A percentile compares a stretch with the other conserved stretches of the same genome.
phyloP scores from a whole-genome alignment of 1,140 invertebrate species.

The Parasteatoda tepidariorum region DNA sequence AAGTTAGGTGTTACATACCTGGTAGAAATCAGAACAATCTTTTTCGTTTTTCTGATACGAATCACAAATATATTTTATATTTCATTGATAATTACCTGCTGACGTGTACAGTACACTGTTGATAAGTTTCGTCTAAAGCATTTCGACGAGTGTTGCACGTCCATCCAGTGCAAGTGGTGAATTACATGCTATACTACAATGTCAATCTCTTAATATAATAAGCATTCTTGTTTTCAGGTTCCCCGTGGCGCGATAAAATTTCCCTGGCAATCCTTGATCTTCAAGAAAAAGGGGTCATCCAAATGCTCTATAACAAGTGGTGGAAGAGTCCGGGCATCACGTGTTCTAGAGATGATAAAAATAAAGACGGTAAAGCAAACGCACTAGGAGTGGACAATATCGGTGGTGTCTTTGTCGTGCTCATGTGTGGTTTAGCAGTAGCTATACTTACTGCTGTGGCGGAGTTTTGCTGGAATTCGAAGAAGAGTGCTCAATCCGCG shows the following conservation, averaged over 20 bases:
- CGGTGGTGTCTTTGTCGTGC: conserved; percentile 96
- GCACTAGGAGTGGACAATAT: conserved; percentile 94
- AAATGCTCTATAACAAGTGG: conserved; percentile 96
- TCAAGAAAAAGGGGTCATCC: conserved; percentile 94
- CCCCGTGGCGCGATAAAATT: conserved; percentile 94
- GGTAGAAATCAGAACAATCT: too few species aligned
- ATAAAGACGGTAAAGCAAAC: conserved; percentile 92
- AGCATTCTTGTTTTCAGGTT: conserved; percentile 72
- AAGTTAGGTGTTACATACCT: too few species aligned
- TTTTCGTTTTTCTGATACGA: too few species aligned
- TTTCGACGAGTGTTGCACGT: too few species aligned
- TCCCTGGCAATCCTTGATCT: conserved; percentile 94
- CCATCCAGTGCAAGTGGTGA: too few species aligned
- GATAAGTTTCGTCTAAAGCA: too few species aligned
- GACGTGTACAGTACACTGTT: too few species aligned
- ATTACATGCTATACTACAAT: too few species aligned
- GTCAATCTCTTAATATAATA: too few species aligned
- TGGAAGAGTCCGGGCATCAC: conserved; percentile 96
- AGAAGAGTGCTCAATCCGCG: conserved; percentile 57
- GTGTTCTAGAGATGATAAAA: conserved; percentile 89
- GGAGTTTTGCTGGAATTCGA: conserved; percentile 85
- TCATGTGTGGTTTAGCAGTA: conserved; percentile 89
- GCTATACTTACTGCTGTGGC: conserved; percentile 91
- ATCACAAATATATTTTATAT: too few species aligned
- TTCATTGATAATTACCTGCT: too few species aligned